phyloP scores from a whole-genome alignment of 1,140 invertebrate species.

The Bombus difficillimus region DNA sequence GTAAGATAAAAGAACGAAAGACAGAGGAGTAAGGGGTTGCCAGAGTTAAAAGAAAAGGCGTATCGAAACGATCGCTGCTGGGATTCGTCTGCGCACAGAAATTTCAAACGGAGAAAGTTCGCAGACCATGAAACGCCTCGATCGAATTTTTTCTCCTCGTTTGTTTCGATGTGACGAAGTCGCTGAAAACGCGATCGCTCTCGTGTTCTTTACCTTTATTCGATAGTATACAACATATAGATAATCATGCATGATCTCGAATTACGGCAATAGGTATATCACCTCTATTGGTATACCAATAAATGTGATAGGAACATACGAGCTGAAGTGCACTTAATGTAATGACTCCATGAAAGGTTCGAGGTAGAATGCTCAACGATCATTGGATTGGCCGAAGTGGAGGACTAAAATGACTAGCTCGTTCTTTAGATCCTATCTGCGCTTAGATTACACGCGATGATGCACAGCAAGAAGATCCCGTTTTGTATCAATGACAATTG shows the following conservation, averaged over 20 bases:
- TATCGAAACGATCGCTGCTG: constrained; percentile 23
- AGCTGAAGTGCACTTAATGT: constrained; percentile 17
- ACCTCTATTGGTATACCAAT: not conserved
- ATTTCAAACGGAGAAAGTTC: constrained; percentile 9
- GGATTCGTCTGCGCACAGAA: not conserved
- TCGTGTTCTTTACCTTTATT: not conserved
- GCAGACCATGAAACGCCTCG: not conserved
- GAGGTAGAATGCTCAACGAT: constrained; percentile 7
- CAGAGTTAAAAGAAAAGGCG: constrained; percentile 31
- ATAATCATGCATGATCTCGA: not conserved
- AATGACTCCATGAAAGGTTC: constrained; percentile 16
- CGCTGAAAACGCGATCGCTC: too few relatives aligned
- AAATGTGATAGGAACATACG: not conserved
- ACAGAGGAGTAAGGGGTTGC: not conserved
- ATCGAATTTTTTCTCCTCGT: not conserved
- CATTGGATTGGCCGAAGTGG: constrained; percentile 7
- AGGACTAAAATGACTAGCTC: constrained; percentile 26
- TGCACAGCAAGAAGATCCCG: not conserved
- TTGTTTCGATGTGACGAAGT: too few relatives aligned
- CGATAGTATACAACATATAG: not conserved
- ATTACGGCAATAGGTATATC: not conserved
- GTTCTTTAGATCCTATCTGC: constrained; percentile 15
- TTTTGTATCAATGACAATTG: constrained; percentile 16
- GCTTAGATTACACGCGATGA: constrained; percentile 15
- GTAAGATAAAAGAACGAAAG: constrained; percentile 21